Conservation (phyloP, 2,113 vertebrate genomes). For the Xiphophorus couchianus region DNA sequence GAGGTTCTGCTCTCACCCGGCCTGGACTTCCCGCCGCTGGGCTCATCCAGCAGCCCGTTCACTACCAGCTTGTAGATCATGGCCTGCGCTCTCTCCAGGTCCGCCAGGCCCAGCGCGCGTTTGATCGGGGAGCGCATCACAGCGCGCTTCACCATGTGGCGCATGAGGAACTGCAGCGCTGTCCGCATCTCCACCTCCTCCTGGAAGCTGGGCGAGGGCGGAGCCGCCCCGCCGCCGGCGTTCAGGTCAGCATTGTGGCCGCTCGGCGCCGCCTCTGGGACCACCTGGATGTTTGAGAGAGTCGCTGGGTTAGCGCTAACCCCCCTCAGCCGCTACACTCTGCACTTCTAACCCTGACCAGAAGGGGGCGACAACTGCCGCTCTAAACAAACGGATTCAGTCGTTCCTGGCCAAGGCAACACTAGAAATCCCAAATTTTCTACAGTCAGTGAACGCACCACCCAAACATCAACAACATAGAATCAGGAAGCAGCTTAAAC, state of each 20-base stretch:
- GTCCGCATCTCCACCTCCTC: conserved; percentile 94
- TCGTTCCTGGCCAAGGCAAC: no score
- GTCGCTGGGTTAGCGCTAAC: no score
- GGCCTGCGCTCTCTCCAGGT: conserved; percentile 93
- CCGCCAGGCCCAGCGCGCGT: conserved; percentile 89
- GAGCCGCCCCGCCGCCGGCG: conserved; percentile 58
- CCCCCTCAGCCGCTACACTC: no score
- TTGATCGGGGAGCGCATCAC: conserved; percentile 97
- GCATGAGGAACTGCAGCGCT: conserved; percentile 95
- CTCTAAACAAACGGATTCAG: no score
- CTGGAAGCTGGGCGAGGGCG: conserved; percentile 82
- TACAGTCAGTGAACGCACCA: no score
- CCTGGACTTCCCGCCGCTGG: conserved; percentile 84
- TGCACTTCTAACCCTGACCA: no score
- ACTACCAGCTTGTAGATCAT: conserved; percentile 98
- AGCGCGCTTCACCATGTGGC: conserved; percentile 96
- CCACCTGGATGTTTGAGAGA: conserved; percentile 71
- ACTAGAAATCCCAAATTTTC: no score
- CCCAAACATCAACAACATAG: no score
- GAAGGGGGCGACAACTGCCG: no score
- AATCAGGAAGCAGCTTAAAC: no score
- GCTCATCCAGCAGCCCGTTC: conserved; percentile 91
- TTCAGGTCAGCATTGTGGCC: conserved; percentile 92
- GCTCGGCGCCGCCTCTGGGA: conserved; percentile 80
- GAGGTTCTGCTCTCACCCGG: conserved; percentile 74